Conservation (phyloP, 1,140 invertebrate species). For the Papilio polyxenes region DNA sequence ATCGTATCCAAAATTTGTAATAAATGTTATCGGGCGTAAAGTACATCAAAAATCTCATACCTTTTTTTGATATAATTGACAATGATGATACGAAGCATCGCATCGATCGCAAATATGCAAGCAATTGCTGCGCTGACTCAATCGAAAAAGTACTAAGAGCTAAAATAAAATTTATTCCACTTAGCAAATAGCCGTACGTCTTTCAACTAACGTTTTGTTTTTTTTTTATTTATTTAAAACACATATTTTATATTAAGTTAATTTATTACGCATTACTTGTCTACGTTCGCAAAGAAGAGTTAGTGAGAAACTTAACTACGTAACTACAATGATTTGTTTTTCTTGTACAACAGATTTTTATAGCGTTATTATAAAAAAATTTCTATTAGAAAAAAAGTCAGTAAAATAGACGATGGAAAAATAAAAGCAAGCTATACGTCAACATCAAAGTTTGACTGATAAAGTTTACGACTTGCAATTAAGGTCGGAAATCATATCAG, state of each 20-base stretch:
- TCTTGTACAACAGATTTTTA: background rate
- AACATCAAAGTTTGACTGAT: conserved; percentile 15
- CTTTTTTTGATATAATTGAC: too few relatives aligned
- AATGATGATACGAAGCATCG: too few relatives aligned
- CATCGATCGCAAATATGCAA: background rate
- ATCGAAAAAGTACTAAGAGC: background rate
- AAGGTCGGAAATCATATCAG: conserved; percentile 11
- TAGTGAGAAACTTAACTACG: background rate
- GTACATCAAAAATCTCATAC: too few relatives aligned
- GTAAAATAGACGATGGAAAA: background rate
- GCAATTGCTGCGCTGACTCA: background rate
- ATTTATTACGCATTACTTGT: too few relatives aligned
- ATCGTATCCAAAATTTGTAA: too few relatives aligned
- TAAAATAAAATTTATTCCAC: too few relatives aligned
- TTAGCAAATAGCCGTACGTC: too few relatives aligned
- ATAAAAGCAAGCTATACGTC: background rate
- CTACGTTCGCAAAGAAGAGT: background rate
- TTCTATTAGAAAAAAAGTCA: background rate
- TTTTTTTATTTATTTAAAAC: too few relatives aligned
- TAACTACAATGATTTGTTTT: background rate
- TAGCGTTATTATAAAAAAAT: background rate
- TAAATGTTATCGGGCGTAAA: too few relatives aligned
- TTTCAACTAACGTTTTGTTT: too few relatives aligned
- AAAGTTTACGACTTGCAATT: conserved; percentile 29
- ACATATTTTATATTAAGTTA: too few relatives aligned